These are phyloP conservation scores for Sclerodermus sp. DNA, from an alignment of 2,888 invertebrate genomes.

Conservation along the genomic window DNA sequence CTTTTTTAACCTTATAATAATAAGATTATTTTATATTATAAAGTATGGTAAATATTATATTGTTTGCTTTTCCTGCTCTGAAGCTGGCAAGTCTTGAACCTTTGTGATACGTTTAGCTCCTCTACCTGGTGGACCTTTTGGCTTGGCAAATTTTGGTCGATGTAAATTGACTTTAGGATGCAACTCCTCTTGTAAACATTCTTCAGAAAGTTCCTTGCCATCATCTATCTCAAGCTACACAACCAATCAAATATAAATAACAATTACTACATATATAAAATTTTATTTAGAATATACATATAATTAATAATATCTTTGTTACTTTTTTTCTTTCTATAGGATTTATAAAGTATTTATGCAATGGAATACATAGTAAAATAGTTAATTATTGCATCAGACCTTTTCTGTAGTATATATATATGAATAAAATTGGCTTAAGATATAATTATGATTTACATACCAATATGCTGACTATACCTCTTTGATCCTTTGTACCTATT, in stretches of 20 bases:
- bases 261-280: conserved; percentile 13
- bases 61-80: conserved; percentile 37
- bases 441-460: conserved; percentile 37
- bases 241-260: conserved; percentile 31
- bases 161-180: conserved; percentile 90
- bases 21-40: conserved; percentile 10
- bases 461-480: conserved; percentile 29
- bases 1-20: conserved; percentile 1
- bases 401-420: background rate
- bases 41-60: conserved; percentile 23
- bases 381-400: background rate
- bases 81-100: conserved; percentile 48
- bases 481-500: background rate
- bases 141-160: conserved; percentile 91
- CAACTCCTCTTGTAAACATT: conserved; percentile 87
- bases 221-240: conserved; percentile 88
- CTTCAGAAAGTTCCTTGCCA: conserved; percentile 86
- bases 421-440: background rate
- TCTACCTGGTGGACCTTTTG: conserved; percentile 92
- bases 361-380: background rate
- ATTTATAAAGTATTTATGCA: background rate
- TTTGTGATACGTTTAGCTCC: conserved; percentile 89
- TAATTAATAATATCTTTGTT: background rate
- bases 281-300: conserved; percentile 7
- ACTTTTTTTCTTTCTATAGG: background rate